phyloP scores from a whole-genome alignment of 2,113 vertebrate species.

The Oncorhynchus gorbuscha region DNA sequence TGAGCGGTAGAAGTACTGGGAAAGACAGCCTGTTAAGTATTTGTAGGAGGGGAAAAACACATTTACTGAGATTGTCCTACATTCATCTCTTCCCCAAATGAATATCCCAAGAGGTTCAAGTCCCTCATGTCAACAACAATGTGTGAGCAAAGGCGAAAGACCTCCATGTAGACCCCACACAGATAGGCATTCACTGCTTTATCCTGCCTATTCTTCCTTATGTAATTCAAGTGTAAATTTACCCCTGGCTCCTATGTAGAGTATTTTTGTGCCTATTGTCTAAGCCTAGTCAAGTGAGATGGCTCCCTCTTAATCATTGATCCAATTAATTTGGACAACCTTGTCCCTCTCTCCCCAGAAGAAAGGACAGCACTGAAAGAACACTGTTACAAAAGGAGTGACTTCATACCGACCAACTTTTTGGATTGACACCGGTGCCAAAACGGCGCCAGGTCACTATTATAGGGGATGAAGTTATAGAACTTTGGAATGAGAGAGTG shows the following conservation, averaged over 20 bases:
- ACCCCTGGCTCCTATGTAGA: slow-evolving; percentile 18
- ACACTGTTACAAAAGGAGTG: slow-evolving; percentile 33
- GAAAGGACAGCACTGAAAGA: slow-evolving; percentile 43
- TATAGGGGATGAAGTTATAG: neutral
- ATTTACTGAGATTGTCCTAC: neutral
- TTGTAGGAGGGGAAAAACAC: neutral
- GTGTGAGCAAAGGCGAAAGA: slow-evolving; percentile 3
- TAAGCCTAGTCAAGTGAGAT: slow-evolving; percentile 50
- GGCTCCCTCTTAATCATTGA: slow-evolving; percentile 59
- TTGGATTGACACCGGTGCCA: slow-evolving; percentile 49
- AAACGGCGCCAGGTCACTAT: slow-evolving; percentile 10
- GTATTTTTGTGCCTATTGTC: slow-evolving; percentile 39
- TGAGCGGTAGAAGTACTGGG: neutral
- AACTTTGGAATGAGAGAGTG: slow-evolving; percentile 17
- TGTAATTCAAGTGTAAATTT: slow-evolving; percentile 44
- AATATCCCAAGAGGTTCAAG: slow-evolving; percentile 15
- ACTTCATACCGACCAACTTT: slow-evolving; percentile 38
- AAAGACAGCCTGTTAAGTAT: neutral
- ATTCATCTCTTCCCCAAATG: slow-evolving; percentile 14
- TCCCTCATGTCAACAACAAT: neutral
- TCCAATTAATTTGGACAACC: slow-evolving; percentile 58
- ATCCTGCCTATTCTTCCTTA: slow-evolving; percentile 7
- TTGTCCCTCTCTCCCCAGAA: slow-evolving; percentile 26
- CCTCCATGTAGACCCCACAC: slow-evolving; percentile 49
- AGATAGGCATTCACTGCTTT: slow-evolving; percentile 16